These are phyloP conservation scores for Ceyx melanurus DNA, from an alignment of 2,113 vertebrate genomes.

Conservation along the genomic window DNA sequence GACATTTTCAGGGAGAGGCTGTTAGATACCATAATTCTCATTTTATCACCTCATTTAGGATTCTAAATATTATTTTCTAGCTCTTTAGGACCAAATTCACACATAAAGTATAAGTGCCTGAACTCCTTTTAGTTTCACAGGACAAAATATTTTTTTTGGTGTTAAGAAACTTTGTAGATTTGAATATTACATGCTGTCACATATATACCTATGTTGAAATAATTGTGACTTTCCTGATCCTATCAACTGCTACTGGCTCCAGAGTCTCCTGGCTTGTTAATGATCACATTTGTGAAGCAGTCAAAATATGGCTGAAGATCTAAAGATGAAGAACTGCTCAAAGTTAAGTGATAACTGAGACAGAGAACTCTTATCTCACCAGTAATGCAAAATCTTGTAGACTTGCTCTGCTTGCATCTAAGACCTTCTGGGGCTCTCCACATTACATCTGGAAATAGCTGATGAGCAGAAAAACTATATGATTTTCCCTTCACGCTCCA, in stretches of 20 bases:
- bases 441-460: background rate
- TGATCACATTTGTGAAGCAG: background rate
- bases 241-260: background rate
- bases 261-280: background rate
- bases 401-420: background rate
- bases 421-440: background rate
- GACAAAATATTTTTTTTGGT: background rate
- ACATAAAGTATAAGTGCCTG: background rate
- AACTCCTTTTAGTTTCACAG: background rate
- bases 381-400: background rate
- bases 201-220: background rate
- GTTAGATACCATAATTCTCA: background rate
- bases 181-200: background rate
- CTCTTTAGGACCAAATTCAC: background rate
- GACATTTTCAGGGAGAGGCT: background rate
- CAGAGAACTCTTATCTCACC: background rate
- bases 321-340: background rate
- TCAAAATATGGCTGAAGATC: background rate
- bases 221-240: background rate
- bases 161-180: background rate
- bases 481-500: background rate
- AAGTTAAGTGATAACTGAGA: background rate
- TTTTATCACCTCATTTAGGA: background rate
- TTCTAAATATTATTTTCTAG: background rate
- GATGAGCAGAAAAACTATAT: background rate